Evolutionary conservation across 2,797 vertebrate species (phyloP), one percentile per base, ranked within the genome.

Genomic region (Xiphophorus birchmanni): DNA sequence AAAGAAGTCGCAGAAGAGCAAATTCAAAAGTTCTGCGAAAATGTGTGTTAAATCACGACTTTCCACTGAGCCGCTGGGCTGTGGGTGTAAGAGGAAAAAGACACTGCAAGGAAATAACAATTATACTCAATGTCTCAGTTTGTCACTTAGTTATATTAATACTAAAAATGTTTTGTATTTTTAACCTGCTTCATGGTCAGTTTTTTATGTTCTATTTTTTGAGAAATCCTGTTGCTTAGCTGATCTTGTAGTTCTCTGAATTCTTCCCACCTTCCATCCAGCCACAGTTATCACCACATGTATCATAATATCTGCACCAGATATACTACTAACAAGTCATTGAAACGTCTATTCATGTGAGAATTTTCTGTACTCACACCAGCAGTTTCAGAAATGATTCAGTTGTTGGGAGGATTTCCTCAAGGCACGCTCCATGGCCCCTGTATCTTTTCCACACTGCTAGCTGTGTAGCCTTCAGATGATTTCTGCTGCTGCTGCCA

Each of bases 11-110:
- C 48, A 11, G 47, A 9, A 63, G 69, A 7, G 32, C 15, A 2
- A 63, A 60, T 45, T 76, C 35, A 75, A 45, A 54, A 78, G 77
- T 80, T 75, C 5, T 54, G 45, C 18, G 21, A 45, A 82, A 78
- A 76, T 72, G 60, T 69, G 40, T n/a, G 35, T 15, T 21, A n/a
- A 69, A 50, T 60, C 32, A 7, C 42, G 47, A 73, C 60, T 44
- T 50, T 73, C 45, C 54, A 47, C 67, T 74, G 56, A 78, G 79
- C 75, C 13, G 21, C 18, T 56, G 26, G 58, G 44, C 65, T 50
- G 21, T 40, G 18, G 17, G 4, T 40, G 3, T 37, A 67, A 23
- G 21, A 67, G 63, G 8, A 23, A 67, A 11, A 48, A 21, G 40
- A 77, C 2, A 47, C 21, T 23, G 7, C 21, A 23, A 52, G 37